phyloP scores from a whole-genome alignment of 2,888 invertebrate genomes.

The Mycogona germanica region DNA sequence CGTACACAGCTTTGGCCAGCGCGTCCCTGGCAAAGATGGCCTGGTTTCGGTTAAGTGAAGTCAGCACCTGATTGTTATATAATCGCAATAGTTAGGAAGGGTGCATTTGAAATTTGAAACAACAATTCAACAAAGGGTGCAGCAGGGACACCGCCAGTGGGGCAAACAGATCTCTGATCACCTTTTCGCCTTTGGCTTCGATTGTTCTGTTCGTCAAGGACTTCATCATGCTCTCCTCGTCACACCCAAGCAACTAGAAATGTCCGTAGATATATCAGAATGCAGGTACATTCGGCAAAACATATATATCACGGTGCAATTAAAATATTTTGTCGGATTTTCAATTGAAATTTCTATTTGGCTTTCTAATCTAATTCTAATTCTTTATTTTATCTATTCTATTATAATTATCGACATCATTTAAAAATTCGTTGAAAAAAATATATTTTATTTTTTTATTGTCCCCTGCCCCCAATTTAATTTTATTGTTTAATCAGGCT shows the following conservation, averaged over 20 bases:
- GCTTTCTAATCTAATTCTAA: no score
- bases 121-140: background rate
- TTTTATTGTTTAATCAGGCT: background rate
- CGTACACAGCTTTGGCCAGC: slow-evolving; percentile 80
- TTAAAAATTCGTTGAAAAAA: slow-evolving; percentile 18
- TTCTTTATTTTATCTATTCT: no score
- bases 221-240: slow-evolving; percentile 48
- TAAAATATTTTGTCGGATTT: no score
- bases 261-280: no score
- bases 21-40: slow-evolving; percentile 80
- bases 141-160: background rate
- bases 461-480: no score
- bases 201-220: slow-evolving; percentile 76
- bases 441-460: background rate
- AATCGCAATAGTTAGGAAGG: background rate
- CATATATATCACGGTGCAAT: no score
- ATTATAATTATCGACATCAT: no score
- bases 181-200: slow-evolving; percentile 66
- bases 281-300: no score
- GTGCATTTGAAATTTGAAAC: background rate
- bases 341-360: no score
- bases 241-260: slow-evolving; percentile 69
- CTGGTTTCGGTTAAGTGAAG: slow-evolving; percentile 62
- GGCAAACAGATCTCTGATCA: slow-evolving; percentile 17
- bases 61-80: slow-evolving; percentile 43